Evolutionary conservation across 2,888 invertebrate species (phyloP).

Genomic region (Lasiommata megera): DNA sequence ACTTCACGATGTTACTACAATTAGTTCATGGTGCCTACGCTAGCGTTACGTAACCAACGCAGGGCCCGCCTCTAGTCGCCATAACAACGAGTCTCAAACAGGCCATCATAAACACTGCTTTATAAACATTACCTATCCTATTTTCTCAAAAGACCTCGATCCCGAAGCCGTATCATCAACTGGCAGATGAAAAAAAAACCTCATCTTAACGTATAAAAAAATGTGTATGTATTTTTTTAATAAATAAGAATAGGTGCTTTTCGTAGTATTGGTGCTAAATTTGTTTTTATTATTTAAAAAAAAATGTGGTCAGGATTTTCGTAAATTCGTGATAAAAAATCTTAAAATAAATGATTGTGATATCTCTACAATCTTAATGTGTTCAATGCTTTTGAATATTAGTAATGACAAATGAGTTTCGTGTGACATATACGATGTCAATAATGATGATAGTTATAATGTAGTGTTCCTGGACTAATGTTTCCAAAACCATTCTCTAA

Average conservation of each 20-base stretch:
- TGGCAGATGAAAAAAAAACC: background rate
- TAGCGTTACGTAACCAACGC: slow-evolving; percentile 44
- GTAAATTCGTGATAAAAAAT: background rate
- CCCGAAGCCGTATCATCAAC: background rate
- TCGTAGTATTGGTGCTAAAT: too few relatives aligned
- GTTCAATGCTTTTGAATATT: slow-evolving; percentile 19
- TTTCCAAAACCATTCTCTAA: slow-evolving; percentile 32
- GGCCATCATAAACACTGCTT: slow-evolving; percentile 30
- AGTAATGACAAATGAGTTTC: slow-evolving; percentile 31
- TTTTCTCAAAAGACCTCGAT: background rate
- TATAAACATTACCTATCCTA: slow-evolving; percentile 9
- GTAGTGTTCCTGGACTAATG: slow-evolving; percentile 15
- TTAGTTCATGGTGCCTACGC: slow-evolving; percentile 40
- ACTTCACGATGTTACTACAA: background rate
- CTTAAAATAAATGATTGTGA: background rate
- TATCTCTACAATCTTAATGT: background rate
- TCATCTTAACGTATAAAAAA: background rate
- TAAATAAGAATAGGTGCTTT: too few relatives aligned
- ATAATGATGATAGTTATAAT: slow-evolving; percentile 15
- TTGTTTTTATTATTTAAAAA: too few relatives aligned
- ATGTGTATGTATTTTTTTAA: background rate
- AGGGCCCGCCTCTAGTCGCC: slow-evolving; percentile 40
- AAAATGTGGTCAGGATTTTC: too few relatives aligned
- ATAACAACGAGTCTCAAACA: slow-evolving; percentile 47
- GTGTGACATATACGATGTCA: slow-evolving; percentile 28